Evolutionary conservation across 2,888 invertebrate genomes (phyloP).

Genomic region (Parapristionchus giblindavisi): DNA sequence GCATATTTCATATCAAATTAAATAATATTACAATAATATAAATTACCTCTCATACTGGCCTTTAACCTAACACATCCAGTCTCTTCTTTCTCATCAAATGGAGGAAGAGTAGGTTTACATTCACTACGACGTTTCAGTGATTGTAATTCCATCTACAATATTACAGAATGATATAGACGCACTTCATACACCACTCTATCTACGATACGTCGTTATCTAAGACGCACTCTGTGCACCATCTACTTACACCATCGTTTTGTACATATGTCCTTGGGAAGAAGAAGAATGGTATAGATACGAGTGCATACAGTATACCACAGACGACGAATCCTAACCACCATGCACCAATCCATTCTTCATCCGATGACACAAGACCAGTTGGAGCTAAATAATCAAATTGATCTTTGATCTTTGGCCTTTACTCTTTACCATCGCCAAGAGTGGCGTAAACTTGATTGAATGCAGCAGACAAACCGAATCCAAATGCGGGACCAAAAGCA

Average conservation of each 20-base stretch:
- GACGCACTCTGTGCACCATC: neutral
- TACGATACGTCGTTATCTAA: too few relatives aligned
- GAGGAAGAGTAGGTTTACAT: conserved; percentile 12
- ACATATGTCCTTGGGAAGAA: conserved; percentile 75
- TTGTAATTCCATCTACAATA: conserved; percentile 28
- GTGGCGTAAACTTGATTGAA: conserved; percentile 57
- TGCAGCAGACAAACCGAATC: conserved; percentile 57
- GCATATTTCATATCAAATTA: too few relatives aligned
- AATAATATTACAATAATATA: too few relatives aligned
- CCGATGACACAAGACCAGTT: conserved; percentile 62
- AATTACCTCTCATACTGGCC: conserved; percentile 30
- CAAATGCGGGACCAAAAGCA: conserved; percentile 63
- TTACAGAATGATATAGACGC: neutral
- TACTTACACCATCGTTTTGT: conserved; percentile 12
- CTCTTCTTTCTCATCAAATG: conserved; percentile 23
- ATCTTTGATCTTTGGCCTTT: neutral
- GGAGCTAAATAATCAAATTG: conserved; percentile 9
- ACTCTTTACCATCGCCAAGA: conserved; percentile 46
- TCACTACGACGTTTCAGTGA: neutral
- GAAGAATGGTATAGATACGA: conserved; percentile 77
- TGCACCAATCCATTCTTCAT: conserved; percentile 81
- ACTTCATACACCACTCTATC: neutral
- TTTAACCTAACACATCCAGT: conserved; percentile 29
- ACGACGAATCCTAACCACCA: conserved; percentile 78
- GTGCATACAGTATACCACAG: conserved; percentile 72